Base-by-base conservation (phyloP, 2,797 vertebrate species). In the Sciaenops ocellatus region DNA sequence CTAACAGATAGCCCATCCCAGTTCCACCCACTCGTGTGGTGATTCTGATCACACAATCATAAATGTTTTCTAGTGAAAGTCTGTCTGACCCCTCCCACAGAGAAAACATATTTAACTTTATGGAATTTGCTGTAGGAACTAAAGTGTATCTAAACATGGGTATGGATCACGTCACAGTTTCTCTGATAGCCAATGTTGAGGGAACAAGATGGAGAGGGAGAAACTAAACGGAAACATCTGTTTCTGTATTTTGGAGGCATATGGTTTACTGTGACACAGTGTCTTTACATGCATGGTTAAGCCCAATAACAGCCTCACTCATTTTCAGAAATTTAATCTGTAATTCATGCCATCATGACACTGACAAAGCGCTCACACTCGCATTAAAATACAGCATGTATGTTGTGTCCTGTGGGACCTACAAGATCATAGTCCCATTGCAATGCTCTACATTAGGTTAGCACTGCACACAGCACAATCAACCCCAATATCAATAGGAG, bases 111-210 rank as follows among this genome's bases (percentile, higher is more conserved):
- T 62, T 56, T 57, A 51, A 26, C 50, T 62, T n/a, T 34, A 38
- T 34, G 28, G n/a, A 38, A 46, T 41, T 59, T 57, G 34, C 8
- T n/a, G 22, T 5, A 67, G 18, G 13, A 67, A 51, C 8, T 26
- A 28, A 44, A 41, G 13, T 38, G 1, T 3, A 59, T 64, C 0
- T 13, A 22, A 72, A 68, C 7, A 28, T 22, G 26, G 44, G 48
- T 64, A 41, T 28, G 8, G 54, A 76, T 76, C 69, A 60, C 34
- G 47, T 59, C 30, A 71, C 1, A 8, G 22, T 61, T 69, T 79
- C 30, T 71, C 50, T 74, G 1, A 60, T 17, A 26, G 24, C 22
- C 41, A 8, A 61, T 28, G 13, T 8, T 0, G 7, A 59, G 30
- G 34, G 26, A 38, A 20, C 17, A 52, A 17, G 26, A 55, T 2